These are phyloP conservation scores for Polylopha cassiicola DNA, from an alignment of 2,888 invertebrate genomes.

Conservation along the genomic window DNA sequence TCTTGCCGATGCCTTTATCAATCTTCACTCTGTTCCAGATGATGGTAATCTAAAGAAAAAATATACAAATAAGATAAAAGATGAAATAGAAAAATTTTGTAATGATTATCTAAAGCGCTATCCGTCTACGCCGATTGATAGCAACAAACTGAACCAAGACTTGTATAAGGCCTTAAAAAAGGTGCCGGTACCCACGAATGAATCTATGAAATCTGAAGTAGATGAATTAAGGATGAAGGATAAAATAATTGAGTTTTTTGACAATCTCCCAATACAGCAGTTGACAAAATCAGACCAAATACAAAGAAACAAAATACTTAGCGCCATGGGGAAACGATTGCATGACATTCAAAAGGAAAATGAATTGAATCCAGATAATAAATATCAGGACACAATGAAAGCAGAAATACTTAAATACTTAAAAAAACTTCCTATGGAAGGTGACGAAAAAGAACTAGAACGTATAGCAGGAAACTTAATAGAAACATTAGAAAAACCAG, in stretches of 20 bases:
- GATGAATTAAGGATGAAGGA: conserved; percentile 42
- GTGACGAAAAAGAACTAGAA: conserved; percentile 26
- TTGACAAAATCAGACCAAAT: conserved; percentile 29
- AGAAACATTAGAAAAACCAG: conserved; percentile 32
- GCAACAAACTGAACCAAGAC: conserved; percentile 35
- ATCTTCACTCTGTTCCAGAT: conserved; percentile 38
- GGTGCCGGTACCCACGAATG: conserved; percentile 39
- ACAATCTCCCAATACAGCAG: conserved; percentile 34
- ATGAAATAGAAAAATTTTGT: conserved; percentile 44
- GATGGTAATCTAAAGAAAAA: conserved; percentile 32
- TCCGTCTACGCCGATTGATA: conserved; percentile 34
- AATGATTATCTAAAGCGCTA: conserved; percentile 39
- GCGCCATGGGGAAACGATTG: conserved; percentile 39
- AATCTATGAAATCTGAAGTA: conserved; percentile 39
- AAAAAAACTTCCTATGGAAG: conserved; percentile 35
- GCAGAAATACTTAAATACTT: conserved; percentile 40
- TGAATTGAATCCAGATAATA: conserved; percentile 21
- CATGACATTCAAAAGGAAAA: conserved; percentile 42
- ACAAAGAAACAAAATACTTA: conserved; percentile 36
- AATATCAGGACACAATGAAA: conserved; percentile 29
- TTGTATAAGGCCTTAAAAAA: conserved; percentile 40
- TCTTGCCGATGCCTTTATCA: conserved; percentile 51
- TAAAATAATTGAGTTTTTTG: too few relatives aligned
- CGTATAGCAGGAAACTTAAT: conserved; percentile 32
- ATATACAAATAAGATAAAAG: conserved; percentile 38